Percentiles rank a stretch among this genome's conserved stretches.
Conservation (phyloP, 2,888 invertebrate species). For the Tinea trinotella region DNA sequence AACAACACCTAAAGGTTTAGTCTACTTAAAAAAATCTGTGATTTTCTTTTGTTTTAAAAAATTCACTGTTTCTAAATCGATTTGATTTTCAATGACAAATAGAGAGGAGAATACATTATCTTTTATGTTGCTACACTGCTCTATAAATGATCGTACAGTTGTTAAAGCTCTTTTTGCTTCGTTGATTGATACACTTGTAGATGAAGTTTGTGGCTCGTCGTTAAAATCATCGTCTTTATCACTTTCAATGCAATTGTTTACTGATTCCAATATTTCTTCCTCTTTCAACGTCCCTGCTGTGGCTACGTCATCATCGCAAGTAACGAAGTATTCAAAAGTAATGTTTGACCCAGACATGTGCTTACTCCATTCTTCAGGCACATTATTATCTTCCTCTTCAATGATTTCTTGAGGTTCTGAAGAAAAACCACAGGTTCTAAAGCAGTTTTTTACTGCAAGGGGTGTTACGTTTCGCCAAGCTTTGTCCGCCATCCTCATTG, state of each 20-base stretch:
- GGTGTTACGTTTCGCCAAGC: slow-evolving; percentile 24
- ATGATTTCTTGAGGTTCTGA: not conserved
- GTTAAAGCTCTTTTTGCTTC: not conserved
- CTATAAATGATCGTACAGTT: not conserved
- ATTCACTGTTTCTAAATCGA: not conserved
- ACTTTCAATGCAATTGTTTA: not conserved
- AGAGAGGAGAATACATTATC: not conserved
- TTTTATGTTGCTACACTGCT: not conserved
- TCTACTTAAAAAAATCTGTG: not conserved
- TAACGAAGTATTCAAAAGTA: not conserved
- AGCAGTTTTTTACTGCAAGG: slow-evolving; percentile 7
- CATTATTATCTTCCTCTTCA: not conserved
- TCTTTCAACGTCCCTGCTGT: not conserved
- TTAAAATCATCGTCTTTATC: not conserved
- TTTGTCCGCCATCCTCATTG: slow-evolving; percentile 16
- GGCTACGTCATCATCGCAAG: not conserved
- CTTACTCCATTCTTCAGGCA: not conserved
- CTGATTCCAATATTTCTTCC: not conserved
- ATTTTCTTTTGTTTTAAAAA: not conserved
- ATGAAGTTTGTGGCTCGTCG: not conserved
- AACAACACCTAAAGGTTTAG: no score
- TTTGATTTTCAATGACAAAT: not conserved
- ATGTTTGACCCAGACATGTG: not conserved
- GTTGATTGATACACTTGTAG: not conserved
- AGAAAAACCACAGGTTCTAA: slow-evolving; percentile 13